A percentile compares a stretch with the other conserved stretches of the same genome.
Conservation (phyloP, 2,113 vertebrate genomes). For the Trochalopteron elliotii region DNA sequence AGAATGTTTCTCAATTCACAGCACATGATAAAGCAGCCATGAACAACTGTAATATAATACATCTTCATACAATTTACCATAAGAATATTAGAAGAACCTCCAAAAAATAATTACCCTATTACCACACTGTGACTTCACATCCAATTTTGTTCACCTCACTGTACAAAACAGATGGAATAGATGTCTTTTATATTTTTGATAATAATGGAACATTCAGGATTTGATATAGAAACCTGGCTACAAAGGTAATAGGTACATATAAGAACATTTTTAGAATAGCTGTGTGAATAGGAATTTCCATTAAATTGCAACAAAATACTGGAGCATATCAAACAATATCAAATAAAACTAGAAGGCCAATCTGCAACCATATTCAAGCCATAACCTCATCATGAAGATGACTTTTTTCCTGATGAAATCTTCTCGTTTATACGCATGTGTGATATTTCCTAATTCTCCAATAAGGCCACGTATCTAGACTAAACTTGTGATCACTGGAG, state of each 20-base stretch:
- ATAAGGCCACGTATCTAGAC: neutral
- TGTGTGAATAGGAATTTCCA: neutral
- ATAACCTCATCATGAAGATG: neutral
- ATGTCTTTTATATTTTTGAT: slow-evolving; percentile 42
- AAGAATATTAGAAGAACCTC: slow-evolving; percentile 14
- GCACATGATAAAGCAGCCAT: neutral
- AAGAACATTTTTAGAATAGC: slow-evolving; percentile 36
- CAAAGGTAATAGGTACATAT: neutral
- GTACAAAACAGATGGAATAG: neutral
- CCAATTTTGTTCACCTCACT: slow-evolving; percentile 5
- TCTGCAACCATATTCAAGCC: neutral
- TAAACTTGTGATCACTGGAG: neutral
- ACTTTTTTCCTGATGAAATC: neutral
- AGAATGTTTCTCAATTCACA: neutral
- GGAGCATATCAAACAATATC: slow-evolving; percentile 16
- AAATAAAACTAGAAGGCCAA: slow-evolving; percentile 5
- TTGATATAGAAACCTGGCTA: slow-evolving; percentile 29
- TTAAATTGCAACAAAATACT: slow-evolving; percentile 26
- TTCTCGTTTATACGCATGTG: neutral
- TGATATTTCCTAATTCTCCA: neutral
- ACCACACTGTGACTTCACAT: neutral
- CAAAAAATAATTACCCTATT: slow-evolving; percentile 34
- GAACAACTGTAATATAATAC: neutral
- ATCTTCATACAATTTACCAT: neutral
- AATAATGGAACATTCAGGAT: slow-evolving; percentile 6